These are phyloP conservation scores for Danionella dracula DNA, from an alignment of 2,797 vertebrate genomes.

Conservation along the genomic window DNA sequence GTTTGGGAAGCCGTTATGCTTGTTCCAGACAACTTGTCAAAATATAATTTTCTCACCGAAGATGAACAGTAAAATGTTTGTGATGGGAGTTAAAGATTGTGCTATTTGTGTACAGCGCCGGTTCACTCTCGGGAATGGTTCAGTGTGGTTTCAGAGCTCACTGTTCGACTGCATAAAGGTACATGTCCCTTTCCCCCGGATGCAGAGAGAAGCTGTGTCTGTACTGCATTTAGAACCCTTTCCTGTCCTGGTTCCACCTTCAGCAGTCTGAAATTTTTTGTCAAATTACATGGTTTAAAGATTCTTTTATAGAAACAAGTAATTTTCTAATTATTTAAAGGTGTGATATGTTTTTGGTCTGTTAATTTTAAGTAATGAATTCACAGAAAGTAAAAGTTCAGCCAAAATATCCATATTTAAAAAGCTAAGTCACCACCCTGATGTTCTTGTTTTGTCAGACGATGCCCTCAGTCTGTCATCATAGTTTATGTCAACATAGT, in stretches of 20 bases:
- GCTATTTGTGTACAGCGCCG: constrained; percentile 47
- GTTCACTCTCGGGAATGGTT: constrained; percentile 59
- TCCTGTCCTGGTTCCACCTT: neutral
- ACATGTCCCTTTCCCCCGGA: constrained; percentile 25
- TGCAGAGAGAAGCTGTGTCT: neutral
- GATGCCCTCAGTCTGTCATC: too few species aligned
- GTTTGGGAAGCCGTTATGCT: neutral
- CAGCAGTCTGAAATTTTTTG: neutral
- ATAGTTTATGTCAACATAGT: too few species aligned
- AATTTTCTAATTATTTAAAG: too few species aligned
- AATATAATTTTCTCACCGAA: neutral
- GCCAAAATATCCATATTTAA: too few species aligned
- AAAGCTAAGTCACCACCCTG: too few species aligned
- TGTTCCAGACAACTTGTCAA: neutral
- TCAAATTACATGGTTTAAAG: too few species aligned
- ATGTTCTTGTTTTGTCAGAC: too few species aligned
- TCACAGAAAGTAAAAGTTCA: too few species aligned
- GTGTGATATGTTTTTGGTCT: too few species aligned
- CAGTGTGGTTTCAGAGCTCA: constrained; percentile 67
- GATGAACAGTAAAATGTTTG: neutral
- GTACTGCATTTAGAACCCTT: neutral
- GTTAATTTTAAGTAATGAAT: too few species aligned
- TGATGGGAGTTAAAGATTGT: constrained; percentile 1
- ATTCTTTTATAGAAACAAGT: too few species aligned
- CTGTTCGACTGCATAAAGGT: constrained; percentile 57